These are phyloP conservation scores for Siniperca undulata DNA, from an alignment of 2,797 vertebrate species.

Conservation along the genomic window DNA sequence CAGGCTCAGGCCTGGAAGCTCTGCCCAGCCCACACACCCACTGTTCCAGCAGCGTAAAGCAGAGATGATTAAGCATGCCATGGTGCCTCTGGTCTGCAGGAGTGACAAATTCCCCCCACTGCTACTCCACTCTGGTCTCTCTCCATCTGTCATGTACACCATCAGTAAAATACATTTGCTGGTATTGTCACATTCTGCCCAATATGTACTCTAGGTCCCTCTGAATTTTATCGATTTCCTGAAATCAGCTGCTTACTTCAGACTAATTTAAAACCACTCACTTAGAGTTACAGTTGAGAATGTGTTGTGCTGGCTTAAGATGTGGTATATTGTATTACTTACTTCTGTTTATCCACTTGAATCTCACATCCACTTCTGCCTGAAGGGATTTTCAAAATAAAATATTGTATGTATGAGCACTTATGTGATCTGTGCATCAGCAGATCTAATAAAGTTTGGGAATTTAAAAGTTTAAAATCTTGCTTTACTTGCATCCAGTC, in stretches of 20 bases:
- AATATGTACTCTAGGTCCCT: conserved; percentile 30
- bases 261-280: conserved; percentile 46
- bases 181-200: conserved; percentile 50
- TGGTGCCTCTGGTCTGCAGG: conserved; percentile 71
- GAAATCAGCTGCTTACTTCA: conserved; percentile 44
- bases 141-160: conserved; percentile 80
- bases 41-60: conserved; percentile 73
- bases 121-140: conserved; percentile 56
- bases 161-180: conserved; percentile 54
- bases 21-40: conserved; percentile 55
- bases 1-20: conserved; percentile 49
- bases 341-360: conserved; percentile 30
- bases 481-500: conserved; percentile 8
- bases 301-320: neutral
- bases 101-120: conserved; percentile 63
- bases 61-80: conserved; percentile 80
- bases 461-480: conserved; percentile 20
- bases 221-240: conserved; percentile 52
- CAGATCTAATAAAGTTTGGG: conserved; percentile 31
- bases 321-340: conserved; percentile 7
- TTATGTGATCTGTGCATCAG: conserved; percentile 17
- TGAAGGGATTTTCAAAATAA: conserved; percentile 35
- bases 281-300: conserved; percentile 22
- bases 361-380: conserved; percentile 37
- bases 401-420: conserved; percentile 20